These are phyloP conservation scores for Conus ventricosus DNA, from an alignment of 1,140 invertebrate species.

Conservation along the genomic window DNA sequence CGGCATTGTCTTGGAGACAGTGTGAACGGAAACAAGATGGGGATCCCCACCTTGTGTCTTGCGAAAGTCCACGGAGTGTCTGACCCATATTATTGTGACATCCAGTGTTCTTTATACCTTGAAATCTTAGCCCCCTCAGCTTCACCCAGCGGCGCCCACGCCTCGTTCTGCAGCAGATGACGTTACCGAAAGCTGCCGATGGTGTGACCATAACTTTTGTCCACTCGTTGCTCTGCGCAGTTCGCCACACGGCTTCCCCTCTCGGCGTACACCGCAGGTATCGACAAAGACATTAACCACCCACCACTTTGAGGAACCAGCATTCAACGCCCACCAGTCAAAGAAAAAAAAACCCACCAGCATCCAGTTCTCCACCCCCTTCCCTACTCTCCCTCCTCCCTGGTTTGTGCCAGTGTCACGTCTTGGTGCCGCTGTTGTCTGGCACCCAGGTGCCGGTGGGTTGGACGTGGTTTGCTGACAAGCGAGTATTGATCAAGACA, in stretches of 20 bases:
- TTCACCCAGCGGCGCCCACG: too few species aligned
- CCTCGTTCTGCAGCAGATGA: too few species aligned
- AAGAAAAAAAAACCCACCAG: background rate
- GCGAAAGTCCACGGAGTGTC: too few species aligned
- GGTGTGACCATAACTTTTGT: background rate
- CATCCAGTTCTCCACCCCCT: too few species aligned
- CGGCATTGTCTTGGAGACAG: too few species aligned
- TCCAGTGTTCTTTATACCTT: too few species aligned
- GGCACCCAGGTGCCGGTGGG: background rate
- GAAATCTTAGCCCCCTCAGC: too few species aligned
- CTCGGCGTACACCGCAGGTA: background rate
- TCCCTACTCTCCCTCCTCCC: background rate
- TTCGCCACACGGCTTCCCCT: background rate
- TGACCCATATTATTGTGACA: too few species aligned
- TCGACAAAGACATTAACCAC: conserved; percentile 3
- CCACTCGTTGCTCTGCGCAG: background rate
- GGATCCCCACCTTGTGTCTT: too few species aligned
- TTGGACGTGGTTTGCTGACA: background rate
- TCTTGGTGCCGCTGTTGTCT: background rate
- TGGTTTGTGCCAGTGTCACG: background rate
- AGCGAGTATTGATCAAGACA: background rate
- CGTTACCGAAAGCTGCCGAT: too few species aligned
- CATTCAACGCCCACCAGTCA: background rate
- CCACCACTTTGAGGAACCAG: background rate
- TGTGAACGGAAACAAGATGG: too few species aligned